Percentiles rank a stretch among this genome's conserved stretches.
Evolutionary conservation across 2,113 vertebrate species (phyloP).

Genomic region (Phyllostomus hastatus): DNA sequence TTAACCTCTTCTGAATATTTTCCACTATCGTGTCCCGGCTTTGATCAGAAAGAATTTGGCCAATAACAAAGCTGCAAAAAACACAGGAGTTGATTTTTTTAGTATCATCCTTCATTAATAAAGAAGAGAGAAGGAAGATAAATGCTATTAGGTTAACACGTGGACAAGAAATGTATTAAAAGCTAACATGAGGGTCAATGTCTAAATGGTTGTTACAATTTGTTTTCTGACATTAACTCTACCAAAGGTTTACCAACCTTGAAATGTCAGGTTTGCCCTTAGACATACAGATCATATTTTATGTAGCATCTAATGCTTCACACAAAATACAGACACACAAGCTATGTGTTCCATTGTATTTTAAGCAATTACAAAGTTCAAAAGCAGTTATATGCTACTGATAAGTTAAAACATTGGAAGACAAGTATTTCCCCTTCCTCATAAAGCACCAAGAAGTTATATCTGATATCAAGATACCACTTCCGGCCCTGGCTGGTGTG

Average conservation of each 20-base stretch:
- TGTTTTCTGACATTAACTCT: constrained; percentile 23
- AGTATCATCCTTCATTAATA: constrained; percentile 17
- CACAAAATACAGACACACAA: neutral
- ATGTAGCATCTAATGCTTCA: neutral
- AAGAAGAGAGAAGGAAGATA: constrained; percentile 13
- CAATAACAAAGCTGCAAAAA: constrained; percentile 91
- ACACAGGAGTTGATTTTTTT: constrained; percentile 3
- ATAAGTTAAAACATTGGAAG: constrained; percentile 37
- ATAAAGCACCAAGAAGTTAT: constrained; percentile 23
- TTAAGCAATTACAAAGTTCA: constrained; percentile 38
- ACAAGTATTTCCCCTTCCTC: constrained; percentile 27
- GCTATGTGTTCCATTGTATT: neutral
- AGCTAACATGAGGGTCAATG: constrained; percentile 22
- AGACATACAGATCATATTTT: constrained; percentile 1
- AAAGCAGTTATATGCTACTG: neutral
- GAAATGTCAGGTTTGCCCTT: constrained; percentile 12
- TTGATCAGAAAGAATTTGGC: constrained; percentile 97
- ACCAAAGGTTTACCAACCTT: constrained; percentile 27
- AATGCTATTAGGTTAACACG: constrained; percentile 28
- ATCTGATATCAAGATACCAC: neutral
- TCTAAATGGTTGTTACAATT: constrained; percentile 9
- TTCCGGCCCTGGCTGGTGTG: too few relatives aligned
- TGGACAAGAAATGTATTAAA: neutral
- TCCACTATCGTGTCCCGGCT: constrained; percentile 93
- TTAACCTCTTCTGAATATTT: constrained; percentile 95